Conservation (phyloP, 1,140 invertebrate species). For the Drosophila nasuta region DNA sequence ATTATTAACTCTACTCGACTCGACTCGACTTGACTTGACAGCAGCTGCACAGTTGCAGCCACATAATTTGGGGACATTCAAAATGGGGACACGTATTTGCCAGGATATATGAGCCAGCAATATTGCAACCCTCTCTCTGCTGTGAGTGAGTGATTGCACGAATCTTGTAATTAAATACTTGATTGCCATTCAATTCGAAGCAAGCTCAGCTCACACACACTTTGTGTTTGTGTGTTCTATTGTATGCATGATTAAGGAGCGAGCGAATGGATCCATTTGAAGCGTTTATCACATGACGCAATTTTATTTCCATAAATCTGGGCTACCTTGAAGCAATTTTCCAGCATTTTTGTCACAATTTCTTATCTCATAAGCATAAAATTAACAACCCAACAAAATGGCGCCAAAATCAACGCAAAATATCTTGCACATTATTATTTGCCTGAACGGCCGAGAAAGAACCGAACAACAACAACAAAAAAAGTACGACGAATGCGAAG, state of each 20-base stretch:
- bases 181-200: not conserved
- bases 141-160: not conserved
- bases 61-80: not conserved
- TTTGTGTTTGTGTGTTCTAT: not conserved
- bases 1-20: constrained; percentile 24
- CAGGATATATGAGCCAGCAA: not conserved
- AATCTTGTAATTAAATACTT: constrained; percentile 2
- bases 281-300: constrained; percentile 40
- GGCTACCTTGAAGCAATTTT: constrained; percentile 70
- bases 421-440: constrained; percentile 30
- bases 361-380: constrained; percentile 80
- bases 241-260: not conserved
- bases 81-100: not conserved
- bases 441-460: not conserved
- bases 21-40: not conserved
- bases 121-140: not conserved
- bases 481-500: not conserved
- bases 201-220: not conserved
- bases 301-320: constrained; percentile 58
- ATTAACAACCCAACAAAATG: constrained; percentile 79
- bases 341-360: constrained; percentile 76
- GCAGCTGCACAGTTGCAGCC: not conserved
- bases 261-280: constrained; percentile 14
- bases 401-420: constrained; percentile 69
- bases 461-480: not conserved